Percentiles rank a stretch among this genome's conserved stretches.
Evolutionary conservation across 2,113 vertebrate species (phyloP).

Genomic region (Addax nasomaculatus): DNA sequence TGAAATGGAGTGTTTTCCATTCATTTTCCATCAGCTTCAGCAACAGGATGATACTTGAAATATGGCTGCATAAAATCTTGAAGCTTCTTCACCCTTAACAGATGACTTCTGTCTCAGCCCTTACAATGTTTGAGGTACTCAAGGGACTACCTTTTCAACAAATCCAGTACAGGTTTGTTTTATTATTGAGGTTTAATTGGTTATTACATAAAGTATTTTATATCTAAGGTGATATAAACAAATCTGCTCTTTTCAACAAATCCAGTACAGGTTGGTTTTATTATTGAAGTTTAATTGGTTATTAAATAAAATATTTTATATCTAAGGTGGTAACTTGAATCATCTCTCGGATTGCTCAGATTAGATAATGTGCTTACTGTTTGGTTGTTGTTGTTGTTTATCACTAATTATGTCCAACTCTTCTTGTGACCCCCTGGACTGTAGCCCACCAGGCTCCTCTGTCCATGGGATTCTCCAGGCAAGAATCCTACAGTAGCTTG

Average conservation of each 20-base stretch:
- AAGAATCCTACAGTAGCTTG: not conserved
- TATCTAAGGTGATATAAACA: not conserved
- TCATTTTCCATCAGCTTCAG: not conserved
- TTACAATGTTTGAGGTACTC: not conserved
- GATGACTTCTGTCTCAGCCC: not conserved
- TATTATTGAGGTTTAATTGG: not conserved
- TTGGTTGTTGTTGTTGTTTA: not conserved
- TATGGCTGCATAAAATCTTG: not conserved
- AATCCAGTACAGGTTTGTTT: constrained; percentile 1
- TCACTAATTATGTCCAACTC: not conserved
- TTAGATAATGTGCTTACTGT: not conserved
- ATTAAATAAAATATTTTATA: not conserved
- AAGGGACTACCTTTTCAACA: not conserved
- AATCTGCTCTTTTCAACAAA: not conserved
- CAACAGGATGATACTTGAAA: not conserved
- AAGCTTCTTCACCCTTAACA: not conserved
- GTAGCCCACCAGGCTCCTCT: not conserved
- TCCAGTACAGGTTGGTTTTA: constrained; percentile 2
- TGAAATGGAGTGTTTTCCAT: constrained; percentile 6
- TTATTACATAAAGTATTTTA: not conserved
- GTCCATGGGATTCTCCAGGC: not conserved
- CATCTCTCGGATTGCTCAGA: not conserved
- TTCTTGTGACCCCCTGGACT: not conserved
- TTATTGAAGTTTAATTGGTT: not conserved
- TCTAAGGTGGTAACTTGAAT: not conserved